Conservation (phyloP, 1,140 invertebrate species). For the Diabrotica virgifera region DNA sequence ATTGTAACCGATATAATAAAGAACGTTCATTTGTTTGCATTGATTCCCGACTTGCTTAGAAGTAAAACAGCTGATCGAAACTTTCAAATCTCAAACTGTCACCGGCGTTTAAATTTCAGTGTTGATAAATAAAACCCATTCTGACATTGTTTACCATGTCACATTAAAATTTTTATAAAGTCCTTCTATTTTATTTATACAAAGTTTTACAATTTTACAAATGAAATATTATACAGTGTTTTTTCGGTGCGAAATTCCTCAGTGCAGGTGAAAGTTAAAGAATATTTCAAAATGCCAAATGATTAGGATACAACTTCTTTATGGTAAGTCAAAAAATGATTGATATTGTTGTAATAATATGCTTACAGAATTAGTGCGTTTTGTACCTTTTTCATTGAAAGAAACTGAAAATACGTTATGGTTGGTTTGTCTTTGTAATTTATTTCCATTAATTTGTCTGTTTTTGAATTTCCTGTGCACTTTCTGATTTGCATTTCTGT, state of each 20-base stretch:
- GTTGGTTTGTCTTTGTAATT: no score
- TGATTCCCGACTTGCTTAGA: conserved; percentile 10
- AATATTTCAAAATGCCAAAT: conserved; percentile 20
- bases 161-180: no score
- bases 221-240: no score
- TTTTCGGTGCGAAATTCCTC: background rate
- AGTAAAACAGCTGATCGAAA: conserved; percentile 13
- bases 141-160: background rate
- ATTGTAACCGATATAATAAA: conserved; percentile 15
- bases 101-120: background rate
- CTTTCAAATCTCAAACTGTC: background rate
- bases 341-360: no score
- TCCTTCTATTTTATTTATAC: no score
- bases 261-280: background rate
- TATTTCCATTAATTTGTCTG: no score
- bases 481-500: no score
- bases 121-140: background rate
- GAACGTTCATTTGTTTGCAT: conserved; percentile 15
- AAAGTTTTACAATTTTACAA: no score
- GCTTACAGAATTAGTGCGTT: no score
- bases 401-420: no score
- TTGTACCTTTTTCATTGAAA: no score
- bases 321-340: conserved; percentile 11
- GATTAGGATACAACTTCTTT: conserved; percentile 11
- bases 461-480: no score